Base-by-base conservation (phyloP, 1,140 invertebrate species). In the Mamestra configurata region DNA sequence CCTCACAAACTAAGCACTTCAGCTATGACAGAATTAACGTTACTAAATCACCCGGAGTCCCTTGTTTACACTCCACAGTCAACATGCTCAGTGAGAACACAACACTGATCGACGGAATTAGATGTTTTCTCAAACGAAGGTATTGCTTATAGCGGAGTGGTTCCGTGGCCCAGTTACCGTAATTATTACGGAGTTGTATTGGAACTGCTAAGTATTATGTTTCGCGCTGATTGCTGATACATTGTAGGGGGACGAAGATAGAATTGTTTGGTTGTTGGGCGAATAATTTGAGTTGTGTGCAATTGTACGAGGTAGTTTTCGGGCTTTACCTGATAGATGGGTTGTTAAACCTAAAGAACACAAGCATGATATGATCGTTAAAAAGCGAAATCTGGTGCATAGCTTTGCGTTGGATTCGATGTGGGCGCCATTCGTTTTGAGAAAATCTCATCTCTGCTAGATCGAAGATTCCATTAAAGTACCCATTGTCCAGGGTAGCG, bases 41-140 rank as follows among this genome's bases (percentile, higher is more conserved):
- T n/a, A 68, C 10, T 68, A 68, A 68, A 68, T 68, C 64, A 43
- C 18, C 40, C 1, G 0, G 18, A 70, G 66, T 70, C 61, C 4
- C 61, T 13, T 27, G 83, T 84, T 86, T 88, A 82, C 76, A 70
- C 64, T 82, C 68, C 68, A 57, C 79, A 51, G 80, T 88, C 80
- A 85, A 86, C 81, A 86, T 80, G 79, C 82, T 70, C 43, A 11
- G 77, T 71, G 61, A 80, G 83, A 86, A 86, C 87, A 87, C 86
- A 89, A 88, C 84, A 89, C 76, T 79, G 81, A 88, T 82, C 82
- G 86, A 87, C 88, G 71, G 77, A 92, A 90, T 92, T 91, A 92
- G 88, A 91, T 87, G 88, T 86, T 90, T 90, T 88, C 80, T 72
- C 35, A 72, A 84, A 85, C 80, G 78, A 83, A 22, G 66, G 66